These are phyloP conservation scores for Styela plicata DNA, from an alignment of 23 tunicate genomes.

Conservation along the genomic window DNA sequence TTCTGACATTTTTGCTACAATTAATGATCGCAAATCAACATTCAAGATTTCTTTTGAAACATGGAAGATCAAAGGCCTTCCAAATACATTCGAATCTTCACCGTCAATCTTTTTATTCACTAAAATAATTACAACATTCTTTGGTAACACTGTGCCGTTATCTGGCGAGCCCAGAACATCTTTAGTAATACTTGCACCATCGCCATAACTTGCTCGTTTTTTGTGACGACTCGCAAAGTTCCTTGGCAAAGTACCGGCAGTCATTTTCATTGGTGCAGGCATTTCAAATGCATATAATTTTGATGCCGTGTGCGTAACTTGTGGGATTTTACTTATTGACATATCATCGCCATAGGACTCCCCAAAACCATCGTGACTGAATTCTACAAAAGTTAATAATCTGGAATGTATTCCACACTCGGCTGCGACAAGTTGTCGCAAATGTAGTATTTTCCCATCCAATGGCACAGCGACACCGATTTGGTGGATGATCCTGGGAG, in stretches of 20 bases:
- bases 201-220: conserved; percentile 42
- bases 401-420: conserved; percentile 88
- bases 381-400: conserved; percentile 64
- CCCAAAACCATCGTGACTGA: conserved; percentile 72
- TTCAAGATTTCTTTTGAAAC: conserved; percentile 39
- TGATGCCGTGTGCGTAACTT: conserved; percentile 1
- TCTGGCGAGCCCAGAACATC: background rate
- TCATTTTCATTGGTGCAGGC: conserved; percentile 73
- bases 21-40: conserved; percentile 49
- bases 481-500: conserved; percentile 23
- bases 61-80: conserved; percentile 67
- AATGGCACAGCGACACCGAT: conserved; percentile 59
- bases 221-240: conserved; percentile 71
- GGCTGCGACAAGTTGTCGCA: conserved; percentile 75
- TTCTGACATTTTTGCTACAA: conserved; percentile 39
- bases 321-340: conserved; percentile 39
- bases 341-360: conserved; percentile 69
- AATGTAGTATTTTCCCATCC: conserved; percentile 51
- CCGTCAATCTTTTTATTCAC: conserved; percentile 47
- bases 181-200: conserved; percentile 30
- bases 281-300: conserved; percentile 76
- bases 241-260: conserved; percentile 91
- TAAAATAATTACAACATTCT: conserved; percentile 54
- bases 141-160: background rate
- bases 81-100: conserved; percentile 41